Base-by-base conservation (phyloP, 2,888 invertebrate species). In the Digitonthophagus gazella region DNA sequence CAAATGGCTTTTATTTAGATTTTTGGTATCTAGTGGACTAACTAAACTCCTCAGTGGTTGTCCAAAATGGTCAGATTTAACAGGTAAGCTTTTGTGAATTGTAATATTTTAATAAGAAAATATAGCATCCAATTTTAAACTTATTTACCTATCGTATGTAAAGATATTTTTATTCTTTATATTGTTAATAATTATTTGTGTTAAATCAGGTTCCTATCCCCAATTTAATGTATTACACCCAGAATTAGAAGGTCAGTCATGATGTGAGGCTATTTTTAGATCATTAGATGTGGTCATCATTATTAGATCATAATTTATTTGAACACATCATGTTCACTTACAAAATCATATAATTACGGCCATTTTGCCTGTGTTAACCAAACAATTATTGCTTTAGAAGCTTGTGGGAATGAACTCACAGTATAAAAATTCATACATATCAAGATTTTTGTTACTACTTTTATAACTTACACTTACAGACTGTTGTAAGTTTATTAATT, bases 21-120 rank as follows among this genome's bases (percentile, higher is more conserved):
- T 91, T 66, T 85, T 92, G 84, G 90, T 93, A 79, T 88, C 90
- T 2, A 88, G 88, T 2, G 92, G 92, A 2, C 84, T 91, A 15
- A 87, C 90, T 0, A 93, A 93, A 80, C 83, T 93, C 55, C 86
- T 87, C 55, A 89, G 89, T 78, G 86, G 87, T 16, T 91, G 91
- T 77, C 90, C 91, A 0, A 85, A 89, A 44, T 93, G 93, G 93
- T 93, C 93, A 92, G 87, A 86, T 72, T 85, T 93, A 55, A 87
- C 89, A 77, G 91, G 92, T 91, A 83, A 74, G 74, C 56, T 63
- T 66, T 4, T 3, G n/a, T n/a, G n/a, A n/a, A n/a, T n/a, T n/a
- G n/a, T n/a, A n/a, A n/a, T n/a, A n/a, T n/a, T n/a, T n/a, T n/a
- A n/a, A n/a, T n/a, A n/a, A n/a, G n/a, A n/a, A n/a, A n/a, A n/a